phyloP scores from a whole-genome alignment of 1,140 invertebrate genomes.

The Trialeurodes vaporariorum region DNA sequence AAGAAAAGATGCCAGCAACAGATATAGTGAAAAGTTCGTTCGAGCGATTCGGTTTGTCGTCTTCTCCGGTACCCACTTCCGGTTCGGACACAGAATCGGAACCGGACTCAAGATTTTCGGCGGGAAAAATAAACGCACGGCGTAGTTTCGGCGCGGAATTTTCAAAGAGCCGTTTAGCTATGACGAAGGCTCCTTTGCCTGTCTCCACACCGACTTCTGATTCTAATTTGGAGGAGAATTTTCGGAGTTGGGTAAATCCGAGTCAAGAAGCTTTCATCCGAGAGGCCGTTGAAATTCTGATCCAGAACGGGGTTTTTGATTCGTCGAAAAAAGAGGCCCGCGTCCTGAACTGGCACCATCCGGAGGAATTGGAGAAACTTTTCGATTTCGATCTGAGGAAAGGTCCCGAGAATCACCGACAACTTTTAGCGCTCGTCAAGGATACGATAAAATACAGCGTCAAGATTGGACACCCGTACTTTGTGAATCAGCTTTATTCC shows the following conservation, averaged over 20 bases:
- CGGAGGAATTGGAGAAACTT: constrained; percentile 46
- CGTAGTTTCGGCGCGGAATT: too few relatives aligned
- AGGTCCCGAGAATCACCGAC: constrained; percentile 47
- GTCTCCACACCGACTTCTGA: too few relatives aligned
- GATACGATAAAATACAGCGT: constrained; percentile 67
- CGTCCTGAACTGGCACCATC: constrained; percentile 63
- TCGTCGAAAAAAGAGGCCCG: constrained; percentile 51
- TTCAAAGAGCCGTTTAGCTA: too few relatives aligned
- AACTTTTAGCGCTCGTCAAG: constrained; percentile 48
- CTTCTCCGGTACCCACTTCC: too few relatives aligned
- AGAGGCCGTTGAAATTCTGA: constrained; percentile 52
- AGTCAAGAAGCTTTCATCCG: constrained; percentile 59
- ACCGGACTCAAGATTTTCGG: too few relatives aligned
- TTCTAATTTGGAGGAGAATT: neutral
- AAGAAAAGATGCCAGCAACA: too few relatives aligned
- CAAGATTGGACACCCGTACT: constrained; percentile 76
- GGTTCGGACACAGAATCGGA: neutral
- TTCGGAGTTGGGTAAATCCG: constrained; percentile 21
- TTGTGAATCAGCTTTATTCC: constrained; percentile 76
- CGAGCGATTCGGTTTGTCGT: too few relatives aligned
- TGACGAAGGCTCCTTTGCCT: too few relatives aligned
- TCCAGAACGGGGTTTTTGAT: constrained; percentile 60
- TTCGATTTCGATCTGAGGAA: constrained; percentile 49
- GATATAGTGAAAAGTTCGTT: too few relatives aligned
- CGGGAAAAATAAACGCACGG: too few relatives aligned